Base-by-base conservation (phyloP, 2,113 vertebrate genomes). In the Ctenomys sociabilis region DNA sequence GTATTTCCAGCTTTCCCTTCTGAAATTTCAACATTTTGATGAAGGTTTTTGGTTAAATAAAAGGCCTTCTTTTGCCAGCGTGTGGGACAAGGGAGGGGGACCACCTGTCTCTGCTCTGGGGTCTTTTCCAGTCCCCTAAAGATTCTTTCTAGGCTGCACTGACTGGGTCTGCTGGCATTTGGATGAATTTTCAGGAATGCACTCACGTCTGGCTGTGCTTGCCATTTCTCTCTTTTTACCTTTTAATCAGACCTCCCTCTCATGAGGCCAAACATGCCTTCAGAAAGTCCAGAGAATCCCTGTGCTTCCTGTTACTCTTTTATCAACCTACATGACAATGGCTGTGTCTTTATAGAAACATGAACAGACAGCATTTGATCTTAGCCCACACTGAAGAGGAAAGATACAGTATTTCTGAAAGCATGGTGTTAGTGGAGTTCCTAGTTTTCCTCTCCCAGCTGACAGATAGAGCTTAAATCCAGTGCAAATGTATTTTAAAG, bases 251-350 rank as follows among this genome's bases (percentile, higher is more conserved):
- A 91, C 64, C 80, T 81, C 37, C 11, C 3, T 59, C 43, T 40
- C 66, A 49, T 17, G 59, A 35, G 32, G 80, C 84, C 45, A 90
- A 21, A 28, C 8, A 64, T 2, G 5, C 52, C 45, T 90, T 78
- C 40, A 82, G 93, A 84, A 88, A 96, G 90, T 52, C 83, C 83
- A 78, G 85, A 21, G 73, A 97, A 90, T 14, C n/a, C 64, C 40
- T 54, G 49, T 14, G 66, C 54, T 83, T 61, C 26, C 59, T 52
- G 28, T 10, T 45, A 10, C 28, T 80, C 16, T 17, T 45, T 77
- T 75, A 37, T 84, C 1, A 7, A 11, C 83, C 40, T 8, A 77
- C 57, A 17, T 32, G 75, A 63, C 28, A 35, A 28, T 28, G 40
- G 12, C 63, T 70, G 37, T 17, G 17, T 24, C 28, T 49, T 14